Evolutionary conservation across 2,888 invertebrate species (phyloP), one percentile per base, ranked within the genome.

Genomic region (Cybosia mesomella): DNA sequence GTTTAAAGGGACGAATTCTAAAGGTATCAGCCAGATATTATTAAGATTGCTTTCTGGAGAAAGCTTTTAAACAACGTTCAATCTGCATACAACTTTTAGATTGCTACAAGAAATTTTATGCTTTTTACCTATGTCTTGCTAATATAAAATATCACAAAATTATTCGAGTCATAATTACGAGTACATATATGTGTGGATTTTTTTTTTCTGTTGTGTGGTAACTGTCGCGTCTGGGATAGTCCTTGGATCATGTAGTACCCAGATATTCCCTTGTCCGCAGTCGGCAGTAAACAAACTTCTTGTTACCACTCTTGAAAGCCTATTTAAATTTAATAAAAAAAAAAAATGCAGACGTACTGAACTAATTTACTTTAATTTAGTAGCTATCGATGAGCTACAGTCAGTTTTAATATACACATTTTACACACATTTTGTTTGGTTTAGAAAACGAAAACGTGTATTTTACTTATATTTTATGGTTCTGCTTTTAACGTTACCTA

Each of bases 1-100:
- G 79, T 86, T 86, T 73, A 72, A 68, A 73, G 73, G 70, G 76
- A 65, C 67, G 64, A 66, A 22, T 66, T 67, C 70, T 58, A 60
- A 59, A 77, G 61, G 69, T 67, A 64, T 57, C 43, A 18, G 22
- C 65, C 59, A 58, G 39, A 63, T 64, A 70, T n/a, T 53, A 71
- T 7, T n/a, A n/a, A n/a, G 61, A 57, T 49, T n/a, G 7, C 9
- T n/a, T 49, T 9, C n/a, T 8, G n/a, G n/a, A n/a, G n/a, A 49
- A 49, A 49, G 1, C 0, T n/a, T n/a, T 9, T 49, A n/a, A n/a
- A n/a, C 8, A 49, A n/a, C 4, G 8, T 49, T n/a, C n/a, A 15
- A n/a, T n/a, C 8, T n/a, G n/a, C 5, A 49, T n/a, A n/a, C 8
- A n/a, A 9, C 7, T 49, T 49, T n/a, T 49, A 2, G 43, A 9